Conservation (phyloP, 2,113 vertebrate species). For the Daboia siamensis region DNA sequence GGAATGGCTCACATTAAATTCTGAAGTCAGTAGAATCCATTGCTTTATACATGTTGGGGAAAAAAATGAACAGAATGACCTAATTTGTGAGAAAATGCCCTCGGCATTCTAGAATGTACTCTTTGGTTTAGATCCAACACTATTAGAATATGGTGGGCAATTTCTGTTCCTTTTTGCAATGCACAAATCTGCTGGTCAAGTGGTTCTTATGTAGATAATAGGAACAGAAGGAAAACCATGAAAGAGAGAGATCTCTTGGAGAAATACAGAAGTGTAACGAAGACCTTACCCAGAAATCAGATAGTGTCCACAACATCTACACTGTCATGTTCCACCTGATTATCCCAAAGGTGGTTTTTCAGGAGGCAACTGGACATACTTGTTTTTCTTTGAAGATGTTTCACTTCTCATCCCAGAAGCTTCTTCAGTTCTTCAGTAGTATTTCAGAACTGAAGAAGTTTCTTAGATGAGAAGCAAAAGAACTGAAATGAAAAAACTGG, state of each 20-base stretch:
- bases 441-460: neutral
- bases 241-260: neutral
- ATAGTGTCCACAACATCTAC: neutral
- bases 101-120: accelerated
- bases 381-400: neutral
- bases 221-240: neutral
- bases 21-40: constrained; percentile 10
- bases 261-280: neutral
- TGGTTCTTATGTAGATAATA: neutral
- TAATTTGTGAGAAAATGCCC: neutral
- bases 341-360: neutral
- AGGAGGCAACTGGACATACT: neutral
- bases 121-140: neutral
- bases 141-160: neutral
- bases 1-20: constrained; percentile 11
- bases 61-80: neutral
- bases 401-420: neutral
- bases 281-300: neutral
- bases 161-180: neutral
- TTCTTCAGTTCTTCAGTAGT: neutral
- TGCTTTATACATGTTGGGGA: neutral
- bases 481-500: neutral
- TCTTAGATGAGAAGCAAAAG: neutral
- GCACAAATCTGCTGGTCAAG: neutral
- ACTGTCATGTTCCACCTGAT: neutral